phyloP scores from a whole-genome alignment of 2,888 invertebrate genomes.

The Volucella zonaria region DNA sequence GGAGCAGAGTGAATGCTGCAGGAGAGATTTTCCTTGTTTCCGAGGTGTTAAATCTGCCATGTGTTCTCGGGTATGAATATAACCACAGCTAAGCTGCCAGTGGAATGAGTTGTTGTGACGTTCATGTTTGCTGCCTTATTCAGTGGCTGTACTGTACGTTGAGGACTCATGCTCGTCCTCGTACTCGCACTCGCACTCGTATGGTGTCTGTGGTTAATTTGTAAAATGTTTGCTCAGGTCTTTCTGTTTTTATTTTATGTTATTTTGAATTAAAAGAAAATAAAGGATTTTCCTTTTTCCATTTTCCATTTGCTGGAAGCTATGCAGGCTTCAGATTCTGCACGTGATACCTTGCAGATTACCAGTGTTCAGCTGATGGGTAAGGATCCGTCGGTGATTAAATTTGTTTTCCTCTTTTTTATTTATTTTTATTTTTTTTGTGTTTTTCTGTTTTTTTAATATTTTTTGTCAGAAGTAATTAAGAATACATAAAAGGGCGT shows the following conservation, averaged over 20 bases:
- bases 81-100: slow-evolving; percentile 16
- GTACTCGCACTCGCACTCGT: no score
- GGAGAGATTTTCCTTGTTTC: slow-evolving; percentile 64
- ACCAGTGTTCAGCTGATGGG: slow-evolving; percentile 55
- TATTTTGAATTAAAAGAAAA: slow-evolving; percentile 15
- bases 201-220: slow-evolving; percentile 51
- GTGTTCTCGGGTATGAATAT: slow-evolving; percentile 54
- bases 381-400: slow-evolving; percentile 47
- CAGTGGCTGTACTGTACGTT: not conserved
- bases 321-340: slow-evolving; percentile 51
- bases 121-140: not conserved
- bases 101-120: slow-evolving; percentile 46
- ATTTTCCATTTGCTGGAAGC: slow-evolving; percentile 51
- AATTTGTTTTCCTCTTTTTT: slow-evolving; percentile 13
- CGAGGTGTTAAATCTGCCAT: slow-evolving; percentile 71
- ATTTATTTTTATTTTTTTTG: no score
- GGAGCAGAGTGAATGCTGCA: not conserved
- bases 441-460: no score
- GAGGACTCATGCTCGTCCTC: no score
- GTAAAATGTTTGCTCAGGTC: slow-evolving; percentile 44
- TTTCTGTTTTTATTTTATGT: slow-evolving; percentile 3
- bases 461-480: slow-evolving; percentile 49
- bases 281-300: slow-evolving; percentile 17
- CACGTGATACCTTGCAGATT: slow-evolving; percentile 55
- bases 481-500: slow-evolving; percentile 6